Conservation (phyloP, 2,888 invertebrate genomes). For the Pollenia angustigena region DNA sequence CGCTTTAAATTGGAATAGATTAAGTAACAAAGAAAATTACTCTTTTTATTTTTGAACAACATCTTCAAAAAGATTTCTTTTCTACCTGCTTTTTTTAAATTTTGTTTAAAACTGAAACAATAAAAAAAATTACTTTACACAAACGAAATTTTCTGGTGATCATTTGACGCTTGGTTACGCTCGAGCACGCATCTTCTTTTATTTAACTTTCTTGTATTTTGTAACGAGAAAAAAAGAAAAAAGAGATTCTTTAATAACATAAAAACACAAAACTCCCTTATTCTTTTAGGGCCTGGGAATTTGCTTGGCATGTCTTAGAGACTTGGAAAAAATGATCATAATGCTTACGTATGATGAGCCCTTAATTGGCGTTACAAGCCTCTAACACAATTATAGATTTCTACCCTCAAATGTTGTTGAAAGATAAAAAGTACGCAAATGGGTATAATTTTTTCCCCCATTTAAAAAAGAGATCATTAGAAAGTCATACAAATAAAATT, state of each 20-base stretch:
- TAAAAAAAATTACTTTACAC: not conserved
- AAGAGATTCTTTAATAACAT: conserved; percentile 15
- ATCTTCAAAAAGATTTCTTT: conserved; percentile 29
- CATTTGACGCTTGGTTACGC: conserved; percentile 81
- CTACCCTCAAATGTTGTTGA: not conserved
- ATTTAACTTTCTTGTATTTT: not conserved
- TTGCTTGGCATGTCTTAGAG: not conserved
- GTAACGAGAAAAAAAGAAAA: no score
- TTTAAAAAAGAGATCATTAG: conserved; percentile 6
- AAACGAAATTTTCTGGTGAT: conserved; percentile 73
- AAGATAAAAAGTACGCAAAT: not conserved
- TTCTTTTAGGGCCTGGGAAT: conserved; percentile 57
- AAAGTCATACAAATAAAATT: conserved; percentile 27
- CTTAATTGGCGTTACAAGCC: conserved; percentile 82
- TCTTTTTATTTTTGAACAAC: not conserved
- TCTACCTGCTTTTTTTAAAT: conserved; percentile 46
- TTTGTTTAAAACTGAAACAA: not conserved
- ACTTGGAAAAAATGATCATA: conserved; percentile 73
- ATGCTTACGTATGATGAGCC: conserved; percentile 79
- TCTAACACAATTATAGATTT: conserved; percentile 39
- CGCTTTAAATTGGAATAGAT: conserved; percentile 64
- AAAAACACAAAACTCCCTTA: conserved; percentile 63
- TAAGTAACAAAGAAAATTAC: conserved; percentile 33
- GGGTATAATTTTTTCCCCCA: not conserved
- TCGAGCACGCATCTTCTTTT: conserved; percentile 72